These are phyloP conservation scores for Rhizoglyphus robini DNA, from an alignment of 1,140 invertebrate species.

Conservation along the genomic window DNA sequence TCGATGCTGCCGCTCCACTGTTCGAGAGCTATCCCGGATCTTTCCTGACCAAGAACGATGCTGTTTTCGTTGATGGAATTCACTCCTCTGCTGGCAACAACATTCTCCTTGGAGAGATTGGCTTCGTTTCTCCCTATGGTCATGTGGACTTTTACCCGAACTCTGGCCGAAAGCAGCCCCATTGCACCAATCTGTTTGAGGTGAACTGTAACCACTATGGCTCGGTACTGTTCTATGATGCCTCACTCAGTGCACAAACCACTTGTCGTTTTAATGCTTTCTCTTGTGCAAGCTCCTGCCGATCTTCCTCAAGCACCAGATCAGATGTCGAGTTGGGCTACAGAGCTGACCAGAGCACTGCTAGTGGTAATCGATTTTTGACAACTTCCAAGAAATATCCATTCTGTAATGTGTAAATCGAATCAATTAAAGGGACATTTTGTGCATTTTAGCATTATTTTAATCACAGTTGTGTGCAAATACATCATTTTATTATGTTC, in stretches of 20 bases:
- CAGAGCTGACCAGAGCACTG: neutral
- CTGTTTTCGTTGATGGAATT: constrained; percentile 68
- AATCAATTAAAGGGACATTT: neutral
- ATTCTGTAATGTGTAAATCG: neutral
- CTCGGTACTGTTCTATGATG: neutral
- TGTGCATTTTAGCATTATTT: no score
- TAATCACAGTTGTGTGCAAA: no score
- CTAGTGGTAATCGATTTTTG: neutral
- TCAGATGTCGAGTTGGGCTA: neutral
- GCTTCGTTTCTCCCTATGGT: constrained; percentile 50
- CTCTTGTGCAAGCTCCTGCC: neutral
- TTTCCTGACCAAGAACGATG: constrained; percentile 62
- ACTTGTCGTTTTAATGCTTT: neutral
- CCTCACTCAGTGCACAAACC: neutral
- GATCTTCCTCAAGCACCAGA: neutral
- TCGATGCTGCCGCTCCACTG: constrained; percentile 83
- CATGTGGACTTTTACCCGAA: constrained; percentile 67
- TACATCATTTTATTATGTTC: no score
- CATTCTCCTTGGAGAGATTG: constrained; percentile 54
- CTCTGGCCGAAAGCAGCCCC: constrained; percentile 41
- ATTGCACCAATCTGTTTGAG: neutral
- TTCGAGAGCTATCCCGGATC: constrained; percentile 66
- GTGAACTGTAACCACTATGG: neutral
- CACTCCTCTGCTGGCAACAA: constrained; percentile 74
- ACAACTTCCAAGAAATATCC: neutral